These are phyloP conservation scores for Trachelus troglodyta DNA, from an alignment of 2,888 invertebrate genomes.

Conservation along the genomic window DNA sequence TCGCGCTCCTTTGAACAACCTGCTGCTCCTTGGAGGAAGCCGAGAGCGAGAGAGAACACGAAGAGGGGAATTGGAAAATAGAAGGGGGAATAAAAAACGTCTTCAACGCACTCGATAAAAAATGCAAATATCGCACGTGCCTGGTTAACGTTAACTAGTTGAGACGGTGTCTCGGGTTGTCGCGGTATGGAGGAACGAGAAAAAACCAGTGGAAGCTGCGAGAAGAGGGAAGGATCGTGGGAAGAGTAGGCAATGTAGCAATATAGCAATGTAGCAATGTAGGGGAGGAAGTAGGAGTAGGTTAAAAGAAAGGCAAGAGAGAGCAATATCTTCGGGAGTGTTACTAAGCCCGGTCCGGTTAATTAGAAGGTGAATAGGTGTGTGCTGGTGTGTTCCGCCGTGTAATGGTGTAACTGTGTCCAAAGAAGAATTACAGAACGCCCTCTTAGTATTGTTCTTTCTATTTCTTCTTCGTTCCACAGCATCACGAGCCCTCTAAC, in stretches of 20 bases:
- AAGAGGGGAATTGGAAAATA: neutral
- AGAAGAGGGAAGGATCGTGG: constrained; percentile 12
- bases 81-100: neutral
- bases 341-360: constrained; percentile 45
- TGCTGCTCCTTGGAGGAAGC: neutral
- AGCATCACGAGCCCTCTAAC: constrained; percentile 28
- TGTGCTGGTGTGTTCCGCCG: neutral
- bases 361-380: constrained; percentile 49
- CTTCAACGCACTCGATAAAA: constrained; percentile 25
- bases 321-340: constrained; percentile 33
- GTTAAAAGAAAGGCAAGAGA: neutral
- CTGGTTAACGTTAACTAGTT: neutral
- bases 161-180: neutral
- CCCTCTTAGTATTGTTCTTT: constrained; percentile 25
- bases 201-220: constrained; percentile 1
- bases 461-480: neutral
- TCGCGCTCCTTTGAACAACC: neutral
- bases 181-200: too few relatives aligned
- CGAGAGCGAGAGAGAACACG: neutral
- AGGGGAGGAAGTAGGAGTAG: neutral
- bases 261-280: neutral
- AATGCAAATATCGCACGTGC: constrained; percentile 1
- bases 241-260: neutral
- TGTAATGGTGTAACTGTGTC: constrained; percentile 14
- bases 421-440: constrained; percentile 36